These are phyloP conservation scores for Drepana falcataria DNA, from an alignment of 2,888 invertebrate genomes.

Conservation along the genomic window DNA sequence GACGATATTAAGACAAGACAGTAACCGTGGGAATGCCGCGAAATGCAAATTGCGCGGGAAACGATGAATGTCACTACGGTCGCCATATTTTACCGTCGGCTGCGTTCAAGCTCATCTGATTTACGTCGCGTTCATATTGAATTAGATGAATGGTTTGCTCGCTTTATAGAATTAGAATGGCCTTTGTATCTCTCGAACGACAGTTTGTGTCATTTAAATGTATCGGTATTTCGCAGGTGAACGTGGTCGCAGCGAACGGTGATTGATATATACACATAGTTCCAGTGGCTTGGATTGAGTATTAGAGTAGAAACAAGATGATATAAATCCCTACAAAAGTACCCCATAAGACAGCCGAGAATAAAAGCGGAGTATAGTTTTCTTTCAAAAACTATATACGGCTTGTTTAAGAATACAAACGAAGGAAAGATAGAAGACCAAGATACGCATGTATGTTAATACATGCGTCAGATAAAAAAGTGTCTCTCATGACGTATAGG, in stretches of 20 bases:
- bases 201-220: neutral
- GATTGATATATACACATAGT: neutral
- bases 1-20: slow-evolving; percentile 22
- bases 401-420: no score
- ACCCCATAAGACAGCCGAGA: no score
- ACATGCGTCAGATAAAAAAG: no score
- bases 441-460: no score
- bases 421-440: no score
- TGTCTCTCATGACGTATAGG: no score
- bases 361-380: no score
- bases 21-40: slow-evolving; percentile 38
- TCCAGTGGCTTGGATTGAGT: no score
- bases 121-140: slow-evolving; percentile 34
- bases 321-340: no score
- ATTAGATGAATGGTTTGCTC: slow-evolving; percentile 39
- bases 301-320: no score
- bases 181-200: neutral
- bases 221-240: neutral
- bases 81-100: slow-evolving; percentile 40
- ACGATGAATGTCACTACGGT: slow-evolving; percentile 39
- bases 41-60: slow-evolving; percentile 50
- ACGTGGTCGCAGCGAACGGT: neutral
- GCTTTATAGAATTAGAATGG: slow-evolving; percentile 10
- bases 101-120: slow-evolving; percentile 24
- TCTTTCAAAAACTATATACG: no score